These are phyloP conservation scores for Sternotherus odoratus DNA, from an alignment of 2,797 vertebrate species.

Conservation along the genomic window DNA sequence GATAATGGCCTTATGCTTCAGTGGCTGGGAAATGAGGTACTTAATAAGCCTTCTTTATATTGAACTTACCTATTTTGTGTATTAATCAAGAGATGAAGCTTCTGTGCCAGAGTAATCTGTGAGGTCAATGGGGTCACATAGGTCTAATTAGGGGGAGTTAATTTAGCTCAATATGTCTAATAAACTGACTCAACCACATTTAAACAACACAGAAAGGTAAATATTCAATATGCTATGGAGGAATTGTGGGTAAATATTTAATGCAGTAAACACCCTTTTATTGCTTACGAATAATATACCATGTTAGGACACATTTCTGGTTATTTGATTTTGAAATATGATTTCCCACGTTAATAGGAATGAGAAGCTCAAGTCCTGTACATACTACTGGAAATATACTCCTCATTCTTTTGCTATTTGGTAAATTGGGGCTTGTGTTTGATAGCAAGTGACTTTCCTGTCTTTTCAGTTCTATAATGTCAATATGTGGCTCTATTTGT, in stretches of 20 bases:
- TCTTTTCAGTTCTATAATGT: neutral
- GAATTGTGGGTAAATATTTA: neutral
- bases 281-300: neutral
- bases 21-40: neutral
- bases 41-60: constrained; percentile 16
- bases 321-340: neutral
- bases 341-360: neutral
- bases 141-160: neutral
- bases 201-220: neutral
- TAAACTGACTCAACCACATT: neutral
- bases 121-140: neutral
- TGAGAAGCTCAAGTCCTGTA: neutral
- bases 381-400: rapidly evolving
- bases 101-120: neutral
- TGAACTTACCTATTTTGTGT: neutral
- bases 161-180: neutral
- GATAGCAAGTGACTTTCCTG: rapidly evolving
- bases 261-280: neutral
- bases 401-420: neutral
- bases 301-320: neutral
- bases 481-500: neutral
- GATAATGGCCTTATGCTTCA: neutral
- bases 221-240: neutral
- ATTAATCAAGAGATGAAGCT: constrained; percentile 30
- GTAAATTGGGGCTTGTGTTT: neutral